Percentiles rank a stretch among this genome's conserved stretches.
Evolutionary conservation across 2,888 invertebrate genomes (phyloP).

Genomic region (Pollenia labialis): DNA sequence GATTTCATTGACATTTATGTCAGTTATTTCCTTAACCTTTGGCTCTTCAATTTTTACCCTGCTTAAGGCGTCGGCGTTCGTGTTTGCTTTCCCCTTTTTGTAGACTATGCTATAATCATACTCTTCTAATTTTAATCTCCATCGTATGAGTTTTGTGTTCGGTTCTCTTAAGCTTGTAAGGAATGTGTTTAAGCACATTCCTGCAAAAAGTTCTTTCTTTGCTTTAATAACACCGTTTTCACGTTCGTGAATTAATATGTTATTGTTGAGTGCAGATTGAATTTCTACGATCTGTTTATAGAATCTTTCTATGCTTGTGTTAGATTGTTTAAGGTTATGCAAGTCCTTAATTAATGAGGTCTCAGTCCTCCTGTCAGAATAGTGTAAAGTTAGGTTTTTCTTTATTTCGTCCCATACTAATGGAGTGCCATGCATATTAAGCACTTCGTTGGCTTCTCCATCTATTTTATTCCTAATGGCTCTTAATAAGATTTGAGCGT

Average conservation of each 20-base stretch:
- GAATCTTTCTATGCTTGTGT: no score
- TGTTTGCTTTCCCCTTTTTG: neutral
- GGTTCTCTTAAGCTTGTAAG: slow-evolving; percentile 5
- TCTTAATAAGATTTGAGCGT: slow-evolving; percentile 6
- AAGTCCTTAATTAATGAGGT: neutral
- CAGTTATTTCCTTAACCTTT: neutral
- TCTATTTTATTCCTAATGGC: slow-evolving; percentile 9
- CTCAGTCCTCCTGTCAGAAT: neutral
- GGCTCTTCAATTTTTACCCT: neutral
- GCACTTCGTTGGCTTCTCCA: slow-evolving; percentile 14
- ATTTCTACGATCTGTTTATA: no score
- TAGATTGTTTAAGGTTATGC: no score
- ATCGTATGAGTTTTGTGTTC: slow-evolving; percentile 37
- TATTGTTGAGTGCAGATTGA: no score
- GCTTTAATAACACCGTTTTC: no score
- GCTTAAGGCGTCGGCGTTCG: neutral
- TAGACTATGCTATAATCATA: slow-evolving; percentile 5
- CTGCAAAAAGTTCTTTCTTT: no score
- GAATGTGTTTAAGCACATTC: no score
- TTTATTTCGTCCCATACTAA: neutral
- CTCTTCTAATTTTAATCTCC: slow-evolving; percentile 5
- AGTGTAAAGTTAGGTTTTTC: neutral
- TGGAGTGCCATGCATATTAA: neutral
- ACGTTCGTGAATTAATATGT: no score
- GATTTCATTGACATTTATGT: neutral